Percentiles rank a stretch among this genome's conserved stretches.
Conservation (phyloP, 2,797 vertebrate species). For the Falco rusticolus region DNA sequence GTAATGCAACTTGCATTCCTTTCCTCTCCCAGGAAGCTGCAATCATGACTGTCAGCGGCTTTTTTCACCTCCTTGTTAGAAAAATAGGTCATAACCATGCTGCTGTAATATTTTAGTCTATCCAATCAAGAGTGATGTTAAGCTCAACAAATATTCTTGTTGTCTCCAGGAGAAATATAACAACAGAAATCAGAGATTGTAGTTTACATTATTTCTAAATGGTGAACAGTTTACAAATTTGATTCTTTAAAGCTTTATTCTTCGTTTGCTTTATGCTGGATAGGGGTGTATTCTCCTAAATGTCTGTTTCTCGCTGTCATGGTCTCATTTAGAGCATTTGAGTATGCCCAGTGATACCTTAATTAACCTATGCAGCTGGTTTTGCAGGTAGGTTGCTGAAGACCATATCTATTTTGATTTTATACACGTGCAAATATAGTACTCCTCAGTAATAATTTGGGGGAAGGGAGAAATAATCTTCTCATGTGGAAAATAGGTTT, state of each 20-base stretch:
- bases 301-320: background rate
- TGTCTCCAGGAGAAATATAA: background rate
- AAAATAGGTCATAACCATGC: background rate
- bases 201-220: background rate
- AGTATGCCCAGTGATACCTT: background rate
- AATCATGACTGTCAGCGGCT: background rate
- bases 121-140: background rate
- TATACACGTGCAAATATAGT: background rate
- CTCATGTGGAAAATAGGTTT: background rate
- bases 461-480: background rate
- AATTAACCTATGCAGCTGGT: background rate
- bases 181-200: background rate
- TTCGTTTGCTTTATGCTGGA: background rate
- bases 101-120: background rate
- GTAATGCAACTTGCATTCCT: background rate
- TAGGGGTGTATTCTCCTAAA: background rate
- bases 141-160: background rate
- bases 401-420: background rate
- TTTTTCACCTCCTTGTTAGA: background rate
- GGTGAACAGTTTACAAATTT: background rate
- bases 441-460: background rate
- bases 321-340: background rate
- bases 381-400: background rate
- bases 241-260: background rate
- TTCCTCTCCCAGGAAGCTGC: background rate